Evolutionary conservation across 2,113 vertebrate genomes (phyloP).

Genomic region (Propithecus coquereli): DNA sequence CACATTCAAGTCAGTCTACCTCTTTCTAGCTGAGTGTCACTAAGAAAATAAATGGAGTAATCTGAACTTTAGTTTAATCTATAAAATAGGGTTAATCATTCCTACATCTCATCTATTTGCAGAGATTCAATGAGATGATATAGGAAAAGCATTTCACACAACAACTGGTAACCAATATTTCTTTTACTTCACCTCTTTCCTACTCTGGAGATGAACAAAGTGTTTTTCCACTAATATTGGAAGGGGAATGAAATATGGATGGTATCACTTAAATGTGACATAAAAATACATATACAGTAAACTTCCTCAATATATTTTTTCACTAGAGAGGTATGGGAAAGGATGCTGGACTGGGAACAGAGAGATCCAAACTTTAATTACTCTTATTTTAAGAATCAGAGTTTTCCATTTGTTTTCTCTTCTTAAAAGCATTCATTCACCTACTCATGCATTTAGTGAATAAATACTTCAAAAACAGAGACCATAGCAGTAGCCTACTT

Average conservation of each 20-base stretch:
- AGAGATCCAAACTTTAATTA: not conserved
- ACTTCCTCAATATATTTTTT: not conserved
- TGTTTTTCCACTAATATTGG: not conserved
- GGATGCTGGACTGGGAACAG: not conserved
- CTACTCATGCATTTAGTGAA: not conserved
- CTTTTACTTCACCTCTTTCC: not conserved
- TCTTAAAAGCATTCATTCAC: not conserved
- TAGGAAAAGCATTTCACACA: not conserved
- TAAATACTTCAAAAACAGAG: not conserved
- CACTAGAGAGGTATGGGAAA: not conserved
- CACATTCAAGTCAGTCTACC: not conserved
- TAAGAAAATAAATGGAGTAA: not conserved
- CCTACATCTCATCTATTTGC: not conserved
- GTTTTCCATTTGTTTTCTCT: not conserved
- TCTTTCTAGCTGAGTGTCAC: not conserved
- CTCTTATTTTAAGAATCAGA: conserved; percentile 20
- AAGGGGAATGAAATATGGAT: not conserved
- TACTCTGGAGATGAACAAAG: not conserved
- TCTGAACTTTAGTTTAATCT: not conserved
- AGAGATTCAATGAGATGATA: not conserved
- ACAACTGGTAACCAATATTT: not conserved
- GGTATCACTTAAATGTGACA: not conserved
- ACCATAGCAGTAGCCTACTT: too few relatives aligned
- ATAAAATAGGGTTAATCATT: not conserved
- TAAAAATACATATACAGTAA: not conserved